Conservation (phyloP, 64 coral and sea anemone species). For the Dendronephthya gigantea region DNA sequence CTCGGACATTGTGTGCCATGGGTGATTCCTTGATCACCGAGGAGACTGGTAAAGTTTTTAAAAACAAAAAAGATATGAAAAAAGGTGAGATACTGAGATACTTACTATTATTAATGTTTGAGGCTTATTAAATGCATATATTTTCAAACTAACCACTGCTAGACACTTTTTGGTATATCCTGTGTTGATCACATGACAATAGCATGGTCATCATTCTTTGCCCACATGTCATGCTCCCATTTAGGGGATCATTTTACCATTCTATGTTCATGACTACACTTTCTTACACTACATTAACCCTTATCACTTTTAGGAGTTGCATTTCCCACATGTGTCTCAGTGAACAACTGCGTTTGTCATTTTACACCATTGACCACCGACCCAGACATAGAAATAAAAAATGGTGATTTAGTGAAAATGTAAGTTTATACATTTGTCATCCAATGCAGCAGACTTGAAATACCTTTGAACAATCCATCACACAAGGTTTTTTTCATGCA, state of each 20-base stretch:
- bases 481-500: neutral
- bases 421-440: slow-evolving; percentile 29
- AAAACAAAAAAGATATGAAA: slow-evolving; percentile 62
- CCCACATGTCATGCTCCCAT: too few relatives aligned
- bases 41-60: slow-evolving; percentile 62
- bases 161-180: too few relatives aligned
- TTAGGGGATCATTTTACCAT: too few relatives aligned
- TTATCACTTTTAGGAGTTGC: slow-evolving; percentile 59
- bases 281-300: neutral
- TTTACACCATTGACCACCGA: slow-evolving; percentile 83
- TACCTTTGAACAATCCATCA: too few relatives aligned
- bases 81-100: slow-evolving; percentile 41
- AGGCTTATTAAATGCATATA: too few relatives aligned
- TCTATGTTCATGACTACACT: too few relatives aligned
- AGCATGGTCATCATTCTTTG: too few relatives aligned
- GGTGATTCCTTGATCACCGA: slow-evolving; percentile 55
- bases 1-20: slow-evolving; percentile 45
- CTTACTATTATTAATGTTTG: too few relatives aligned
- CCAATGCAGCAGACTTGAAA: neutral
- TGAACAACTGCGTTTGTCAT: slow-evolving; percentile 93
- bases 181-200: too few relatives aligned
- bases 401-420: slow-evolving; percentile 97
- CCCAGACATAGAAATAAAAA: slow-evolving; percentile 46
- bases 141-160: too few relatives aligned
- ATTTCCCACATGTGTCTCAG: slow-evolving; percentile 92